Percentiles rank a stretch among this genome's conserved stretches.
Evolutionary conservation across 2,113 vertebrate genomes (phyloP).

Genomic region (Diadophis punctatus): DNA sequence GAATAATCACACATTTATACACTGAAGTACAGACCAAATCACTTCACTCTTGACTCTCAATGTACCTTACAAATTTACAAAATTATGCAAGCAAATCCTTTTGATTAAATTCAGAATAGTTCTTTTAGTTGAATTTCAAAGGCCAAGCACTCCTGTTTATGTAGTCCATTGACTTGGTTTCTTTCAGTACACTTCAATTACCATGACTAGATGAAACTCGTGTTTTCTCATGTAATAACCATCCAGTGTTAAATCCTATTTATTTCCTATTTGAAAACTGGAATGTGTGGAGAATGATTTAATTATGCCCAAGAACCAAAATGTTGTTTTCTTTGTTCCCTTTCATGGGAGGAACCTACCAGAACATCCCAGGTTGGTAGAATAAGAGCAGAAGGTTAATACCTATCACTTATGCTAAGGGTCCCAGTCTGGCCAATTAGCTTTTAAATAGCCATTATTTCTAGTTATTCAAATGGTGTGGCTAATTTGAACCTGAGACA

Average conservation of each 20-base stretch:
- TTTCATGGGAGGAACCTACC: background rate
- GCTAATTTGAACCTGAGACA: background rate
- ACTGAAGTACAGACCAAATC: background rate
- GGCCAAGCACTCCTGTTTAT: background rate
- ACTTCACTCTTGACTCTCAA: background rate
- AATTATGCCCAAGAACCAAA: background rate
- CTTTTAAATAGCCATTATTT: background rate
- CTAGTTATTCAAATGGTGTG: background rate
- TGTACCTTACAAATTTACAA: background rate
- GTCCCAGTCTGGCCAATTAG: background rate
- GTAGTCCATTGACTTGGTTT: background rate
- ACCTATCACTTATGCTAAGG: background rate
- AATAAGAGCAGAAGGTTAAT: background rate
- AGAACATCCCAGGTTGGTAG: background rate
- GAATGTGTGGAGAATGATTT: background rate
- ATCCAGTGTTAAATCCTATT: background rate
- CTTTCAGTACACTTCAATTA: background rate
- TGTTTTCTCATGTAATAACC: too few species aligned
- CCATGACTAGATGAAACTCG: background rate
- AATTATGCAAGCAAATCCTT: background rate
- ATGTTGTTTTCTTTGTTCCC: background rate
- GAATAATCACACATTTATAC: background rate
- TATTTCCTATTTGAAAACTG: background rate
- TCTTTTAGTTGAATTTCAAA: background rate
- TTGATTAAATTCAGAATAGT: background rate